Conservation (phyloP, 2,888 invertebrate species). For the Chrysodeixis includens region DNA sequence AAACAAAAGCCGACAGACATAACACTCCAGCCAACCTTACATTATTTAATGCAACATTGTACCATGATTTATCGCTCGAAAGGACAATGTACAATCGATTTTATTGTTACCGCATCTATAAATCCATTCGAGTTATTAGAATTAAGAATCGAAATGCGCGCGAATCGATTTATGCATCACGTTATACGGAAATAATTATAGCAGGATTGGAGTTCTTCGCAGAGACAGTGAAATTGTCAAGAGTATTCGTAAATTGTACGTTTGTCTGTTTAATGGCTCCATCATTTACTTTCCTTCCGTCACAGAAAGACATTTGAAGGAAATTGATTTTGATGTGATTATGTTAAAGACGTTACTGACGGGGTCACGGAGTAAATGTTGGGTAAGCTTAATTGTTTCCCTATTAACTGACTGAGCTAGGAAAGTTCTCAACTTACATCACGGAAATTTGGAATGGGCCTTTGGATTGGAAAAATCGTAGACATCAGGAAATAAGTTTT, state of each 20-base stretch:
- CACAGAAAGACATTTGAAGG: constrained; percentile 61
- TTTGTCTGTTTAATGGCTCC: constrained; percentile 66
- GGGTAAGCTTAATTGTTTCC: constrained; percentile 35
- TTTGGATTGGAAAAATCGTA: not conserved
- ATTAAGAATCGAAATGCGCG: constrained; percentile 70
- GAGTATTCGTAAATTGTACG: constrained; percentile 67
- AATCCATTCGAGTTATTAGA: constrained; percentile 70
- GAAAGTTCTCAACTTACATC: constrained; percentile 30
- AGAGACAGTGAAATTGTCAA: constrained; percentile 75
- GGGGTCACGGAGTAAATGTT: constrained; percentile 44
- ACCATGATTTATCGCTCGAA: constrained; percentile 67
- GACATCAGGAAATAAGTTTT: no score
- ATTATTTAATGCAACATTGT: constrained; percentile 60
- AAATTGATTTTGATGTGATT: constrained; percentile 56
- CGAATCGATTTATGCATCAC: constrained; percentile 79
- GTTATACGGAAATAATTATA: constrained; percentile 78
- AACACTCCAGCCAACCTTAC: constrained; percentile 30
- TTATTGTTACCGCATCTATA: constrained; percentile 74
- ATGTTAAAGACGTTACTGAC: constrained; percentile 42
- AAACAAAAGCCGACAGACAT: constrained; percentile 51
- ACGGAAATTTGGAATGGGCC: constrained; percentile 18
- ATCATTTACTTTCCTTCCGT: constrained; percentile 77
- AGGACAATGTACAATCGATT: constrained; percentile 76
- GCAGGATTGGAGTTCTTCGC: constrained; percentile 51
- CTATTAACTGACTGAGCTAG: constrained; percentile 30